Conservation (phyloP, 2,797 vertebrate genomes). For the Esox lucius region DNA sequence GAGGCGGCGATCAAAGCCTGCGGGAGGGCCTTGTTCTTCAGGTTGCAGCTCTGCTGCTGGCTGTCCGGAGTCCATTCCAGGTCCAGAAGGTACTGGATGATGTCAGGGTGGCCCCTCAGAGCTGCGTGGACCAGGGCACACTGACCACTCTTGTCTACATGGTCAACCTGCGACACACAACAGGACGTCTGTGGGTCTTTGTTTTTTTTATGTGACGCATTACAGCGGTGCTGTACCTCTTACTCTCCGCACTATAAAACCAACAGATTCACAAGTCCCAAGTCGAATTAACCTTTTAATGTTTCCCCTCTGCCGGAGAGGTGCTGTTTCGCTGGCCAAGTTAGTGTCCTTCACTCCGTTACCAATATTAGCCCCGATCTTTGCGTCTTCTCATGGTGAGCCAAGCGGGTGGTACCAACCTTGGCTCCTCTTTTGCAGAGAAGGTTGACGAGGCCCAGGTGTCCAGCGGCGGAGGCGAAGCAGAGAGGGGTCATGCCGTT, state of each 20-base stretch:
- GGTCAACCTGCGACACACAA: conserved; percentile 78
- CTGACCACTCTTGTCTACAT: conserved; percentile 93
- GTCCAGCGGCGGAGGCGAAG: conserved; percentile 89
- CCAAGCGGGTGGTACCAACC: conserved; percentile 68
- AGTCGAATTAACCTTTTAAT: too few species aligned
- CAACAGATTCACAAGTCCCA: too few species aligned
- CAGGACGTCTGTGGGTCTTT: background rate
- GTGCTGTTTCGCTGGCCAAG: too few species aligned
- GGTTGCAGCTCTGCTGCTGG: conserved; percentile 73
- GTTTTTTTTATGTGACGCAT: background rate
- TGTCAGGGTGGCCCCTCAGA: conserved; percentile 85
- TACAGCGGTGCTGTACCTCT: background rate
- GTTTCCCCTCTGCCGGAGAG: too few species aligned
- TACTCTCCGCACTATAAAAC: background rate
- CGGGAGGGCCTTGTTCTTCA: conserved; percentile 88
- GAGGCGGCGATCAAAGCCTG: conserved; percentile 91
- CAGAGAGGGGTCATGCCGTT: conserved; percentile 90
- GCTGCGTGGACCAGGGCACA: conserved; percentile 92
- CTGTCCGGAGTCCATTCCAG: conserved; percentile 78
- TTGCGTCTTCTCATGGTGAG: background rate
- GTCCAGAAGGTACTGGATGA: conserved; percentile 85
- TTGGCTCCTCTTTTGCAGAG: conserved; percentile 87
- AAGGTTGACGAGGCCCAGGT: conserved; percentile 84
- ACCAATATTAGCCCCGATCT: background rate
- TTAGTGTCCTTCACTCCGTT: too few species aligned